Conservation (phyloP, 2,113 vertebrate genomes). For the Aspidoscelis tigris region DNA sequence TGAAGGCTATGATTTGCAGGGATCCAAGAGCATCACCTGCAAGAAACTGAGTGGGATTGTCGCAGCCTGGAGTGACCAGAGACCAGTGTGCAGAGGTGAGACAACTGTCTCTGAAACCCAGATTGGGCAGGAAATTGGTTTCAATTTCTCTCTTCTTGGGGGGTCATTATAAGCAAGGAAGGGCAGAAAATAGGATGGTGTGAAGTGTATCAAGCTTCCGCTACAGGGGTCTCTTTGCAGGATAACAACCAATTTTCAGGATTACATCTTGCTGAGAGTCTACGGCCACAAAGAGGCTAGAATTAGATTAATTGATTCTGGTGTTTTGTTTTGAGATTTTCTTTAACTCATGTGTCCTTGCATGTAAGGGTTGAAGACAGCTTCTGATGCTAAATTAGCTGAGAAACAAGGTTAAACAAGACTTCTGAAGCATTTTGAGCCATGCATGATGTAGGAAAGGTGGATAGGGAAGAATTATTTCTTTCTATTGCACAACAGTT, state of each 20-base stretch:
- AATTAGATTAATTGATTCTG: constrained; percentile 19
- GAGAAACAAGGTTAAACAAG: background rate
- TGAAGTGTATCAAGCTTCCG: background rate
- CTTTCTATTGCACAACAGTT: no score
- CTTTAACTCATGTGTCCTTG: background rate
- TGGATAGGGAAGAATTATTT: no score
- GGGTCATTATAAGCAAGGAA: constrained; percentile 2
- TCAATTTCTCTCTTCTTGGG: constrained; percentile 16
- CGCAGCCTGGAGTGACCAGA: constrained; percentile 96
- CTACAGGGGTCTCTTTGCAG: background rate
- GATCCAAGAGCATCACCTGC: constrained; percentile 97
- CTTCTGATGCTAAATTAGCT: background rate
- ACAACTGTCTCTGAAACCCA: no score
- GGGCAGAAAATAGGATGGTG: background rate
- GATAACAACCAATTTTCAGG: background rate
- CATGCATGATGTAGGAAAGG: no score
- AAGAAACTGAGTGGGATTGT: constrained; percentile 96
- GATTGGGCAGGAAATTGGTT: background rate
- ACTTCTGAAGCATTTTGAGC: no score
- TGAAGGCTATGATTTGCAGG: constrained; percentile 96
- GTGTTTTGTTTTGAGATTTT: constrained; percentile 7
- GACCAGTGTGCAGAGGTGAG: constrained; percentile 96
- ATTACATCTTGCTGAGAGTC: background rate
- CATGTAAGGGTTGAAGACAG: background rate
- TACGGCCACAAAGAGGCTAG: background rate